Percentiles rank a stretch among this genome's conserved stretches.
phyloP scores from a whole-genome alignment of 2,888 invertebrate genomes.

The Empis livida region DNA sequence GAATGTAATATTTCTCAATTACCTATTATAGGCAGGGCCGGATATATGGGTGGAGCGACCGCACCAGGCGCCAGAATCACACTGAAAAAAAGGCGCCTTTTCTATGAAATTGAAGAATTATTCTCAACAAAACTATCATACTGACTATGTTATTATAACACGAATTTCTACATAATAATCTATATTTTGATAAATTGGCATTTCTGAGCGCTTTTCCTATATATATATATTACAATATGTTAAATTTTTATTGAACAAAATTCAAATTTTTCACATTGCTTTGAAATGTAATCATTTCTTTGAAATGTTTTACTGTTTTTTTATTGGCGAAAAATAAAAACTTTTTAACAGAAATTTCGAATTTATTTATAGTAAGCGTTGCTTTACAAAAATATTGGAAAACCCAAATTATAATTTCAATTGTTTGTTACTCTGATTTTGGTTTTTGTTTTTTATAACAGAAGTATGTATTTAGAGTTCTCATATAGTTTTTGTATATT shows the following conservation, averaged over 20 bases:
- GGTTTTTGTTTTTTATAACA: not conserved
- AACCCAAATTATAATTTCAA: not conserved
- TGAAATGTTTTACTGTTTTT: slow-evolving; percentile 1
- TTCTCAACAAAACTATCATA: not conserved
- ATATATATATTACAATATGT: not conserved
- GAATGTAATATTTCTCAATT: too few relatives aligned
- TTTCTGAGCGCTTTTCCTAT: not conserved
- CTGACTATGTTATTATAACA: not conserved
- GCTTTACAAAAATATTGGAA: not conserved
- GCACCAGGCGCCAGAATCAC: not conserved
- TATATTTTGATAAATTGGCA: not conserved
- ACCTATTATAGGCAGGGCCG: too few relatives aligned
- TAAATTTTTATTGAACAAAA: not conserved
- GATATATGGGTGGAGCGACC: not conserved
- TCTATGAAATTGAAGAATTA: not conserved
- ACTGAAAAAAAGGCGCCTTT: not conserved
- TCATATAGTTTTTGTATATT: not conserved
- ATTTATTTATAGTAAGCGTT: slow-evolving; percentile 1
- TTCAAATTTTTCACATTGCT: not conserved
- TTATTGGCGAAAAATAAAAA: not conserved
- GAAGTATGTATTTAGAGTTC: not conserved
- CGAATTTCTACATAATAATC: not conserved
- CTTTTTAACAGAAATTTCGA: not conserved
- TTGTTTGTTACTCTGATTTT: slow-evolving; percentile 1
- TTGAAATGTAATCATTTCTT: too few relatives aligned